These are phyloP conservation scores for Sigmodon hispidus DNA, from an alignment of 2,113 vertebrate genomes.

Conservation along the genomic window DNA sequence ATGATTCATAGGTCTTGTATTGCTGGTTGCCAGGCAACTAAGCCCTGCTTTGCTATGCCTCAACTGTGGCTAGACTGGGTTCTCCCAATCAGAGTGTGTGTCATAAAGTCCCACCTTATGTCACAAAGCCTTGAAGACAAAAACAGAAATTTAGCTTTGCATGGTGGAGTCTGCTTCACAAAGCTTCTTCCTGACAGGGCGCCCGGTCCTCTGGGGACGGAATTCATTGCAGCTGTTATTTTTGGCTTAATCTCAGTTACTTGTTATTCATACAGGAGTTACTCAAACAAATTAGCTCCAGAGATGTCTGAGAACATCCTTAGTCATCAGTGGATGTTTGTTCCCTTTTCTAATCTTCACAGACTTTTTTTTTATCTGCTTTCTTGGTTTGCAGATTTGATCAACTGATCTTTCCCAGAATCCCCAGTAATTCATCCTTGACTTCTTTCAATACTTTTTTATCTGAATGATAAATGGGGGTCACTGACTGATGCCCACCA, in stretches of 20 bases:
- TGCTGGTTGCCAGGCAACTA: conserved; percentile 47
- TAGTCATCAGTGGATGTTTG: background rate
- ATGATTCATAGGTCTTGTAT: conserved; percentile 13
- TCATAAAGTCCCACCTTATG: background rate
- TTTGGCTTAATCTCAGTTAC: background rate
- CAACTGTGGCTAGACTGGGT: background rate
- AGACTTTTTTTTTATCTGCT: background rate
- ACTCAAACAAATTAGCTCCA: background rate
- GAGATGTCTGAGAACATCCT: background rate
- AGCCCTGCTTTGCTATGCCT: background rate
- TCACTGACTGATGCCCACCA: background rate
- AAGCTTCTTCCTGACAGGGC: background rate
- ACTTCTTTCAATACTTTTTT: background rate
- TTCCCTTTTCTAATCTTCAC: background rate
- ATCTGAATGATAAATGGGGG: background rate
- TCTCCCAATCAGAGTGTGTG: conserved; percentile 13
- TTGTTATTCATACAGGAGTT: background rate
- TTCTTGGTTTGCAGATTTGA: background rate
- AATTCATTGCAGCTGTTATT: background rate
- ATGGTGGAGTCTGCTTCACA: background rate
- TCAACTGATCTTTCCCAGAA: background rate
- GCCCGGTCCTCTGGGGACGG: background rate
- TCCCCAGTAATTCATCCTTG: background rate
- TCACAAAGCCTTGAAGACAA: conserved; percentile 29
- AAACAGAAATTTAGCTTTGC: background rate